These are phyloP conservation scores for Serrognathus titanus DNA, from an alignment of 2,888 invertebrate genomes.

Conservation along the genomic window DNA sequence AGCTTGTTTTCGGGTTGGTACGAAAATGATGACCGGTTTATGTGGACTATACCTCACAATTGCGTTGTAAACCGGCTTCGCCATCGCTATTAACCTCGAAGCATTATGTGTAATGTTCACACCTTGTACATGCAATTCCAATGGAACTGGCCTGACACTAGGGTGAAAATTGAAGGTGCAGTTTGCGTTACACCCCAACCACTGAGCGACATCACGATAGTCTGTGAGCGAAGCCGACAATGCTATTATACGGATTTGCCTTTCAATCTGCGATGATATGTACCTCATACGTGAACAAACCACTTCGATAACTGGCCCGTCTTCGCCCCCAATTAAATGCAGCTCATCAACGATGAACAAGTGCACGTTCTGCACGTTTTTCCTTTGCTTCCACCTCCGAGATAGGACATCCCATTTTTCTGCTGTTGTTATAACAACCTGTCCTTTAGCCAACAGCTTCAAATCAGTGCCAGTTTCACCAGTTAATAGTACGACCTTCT, in stretches of 20 bases:
- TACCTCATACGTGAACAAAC: constrained; percentile 92
- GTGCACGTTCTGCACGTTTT: constrained; percentile 95
- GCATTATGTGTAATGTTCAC: constrained; percentile 98
- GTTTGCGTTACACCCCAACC: constrained; percentile 92
- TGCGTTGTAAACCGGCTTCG: constrained; percentile 94
- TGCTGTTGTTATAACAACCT: constrained; percentile 94
- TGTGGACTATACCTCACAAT: constrained; percentile 79
- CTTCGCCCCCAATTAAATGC: constrained; percentile 84
- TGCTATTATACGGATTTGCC: constrained; percentile 88
- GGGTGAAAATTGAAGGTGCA: constrained; percentile 99
- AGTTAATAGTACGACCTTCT: constrained; percentile 86
- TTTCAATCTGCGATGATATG: constrained; percentile 90
- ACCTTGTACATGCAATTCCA: constrained; percentile 95
- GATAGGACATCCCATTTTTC: constrained; percentile 99
- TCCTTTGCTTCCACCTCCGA: constrained; percentile 96
- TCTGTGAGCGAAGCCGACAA: constrained; percentile 91
- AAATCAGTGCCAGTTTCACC: constrained; percentile 98
- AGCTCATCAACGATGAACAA: constrained; percentile 96
- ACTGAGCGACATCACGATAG: constrained; percentile 92
- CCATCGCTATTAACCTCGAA: constrained; percentile 94
- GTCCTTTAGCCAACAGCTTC: constrained; percentile 86
- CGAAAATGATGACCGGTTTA: constrained; percentile 86
- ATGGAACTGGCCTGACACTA: constrained; percentile 89
- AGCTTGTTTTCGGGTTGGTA: constrained; percentile 87
- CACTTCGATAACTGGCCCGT: constrained; percentile 90